Conservation (phyloP, 2,797 vertebrate species). For the Eleutherodactylus coqui region DNA sequence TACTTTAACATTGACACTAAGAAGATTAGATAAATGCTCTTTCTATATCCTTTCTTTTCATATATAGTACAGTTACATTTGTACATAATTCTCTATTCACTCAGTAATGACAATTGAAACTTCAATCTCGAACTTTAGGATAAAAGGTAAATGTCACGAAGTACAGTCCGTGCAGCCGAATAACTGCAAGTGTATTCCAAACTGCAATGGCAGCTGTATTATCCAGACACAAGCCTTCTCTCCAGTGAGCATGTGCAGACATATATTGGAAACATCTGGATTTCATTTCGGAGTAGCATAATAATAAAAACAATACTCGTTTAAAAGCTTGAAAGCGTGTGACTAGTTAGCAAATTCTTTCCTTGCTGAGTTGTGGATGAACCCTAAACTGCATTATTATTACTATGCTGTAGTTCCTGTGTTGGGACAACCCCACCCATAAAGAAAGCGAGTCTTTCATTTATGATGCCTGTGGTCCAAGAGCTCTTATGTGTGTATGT, state of each 20-base stretch:
- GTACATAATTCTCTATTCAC: neutral
- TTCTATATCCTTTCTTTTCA: neutral
- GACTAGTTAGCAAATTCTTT: slow-evolving; percentile 48
- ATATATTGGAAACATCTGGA: slow-evolving; percentile 54
- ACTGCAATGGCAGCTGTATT: slow-evolving; percentile 26
- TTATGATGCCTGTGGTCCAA: slow-evolving; percentile 72
- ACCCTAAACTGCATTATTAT: slow-evolving; percentile 40
- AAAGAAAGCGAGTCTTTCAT: slow-evolving; percentile 71
- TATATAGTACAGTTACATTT: neutral
- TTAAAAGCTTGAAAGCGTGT: slow-evolving; percentile 20
- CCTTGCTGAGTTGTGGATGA: slow-evolving; percentile 26
- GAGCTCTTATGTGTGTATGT: slow-evolving; percentile 66
- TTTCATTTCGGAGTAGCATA: slow-evolving; percentile 45
- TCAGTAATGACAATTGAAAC: neutral
- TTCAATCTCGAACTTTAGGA: neutral
- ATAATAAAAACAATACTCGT: slow-evolving; percentile 29
- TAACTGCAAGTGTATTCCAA: slow-evolving; percentile 25
- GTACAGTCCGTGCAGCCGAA: neutral
- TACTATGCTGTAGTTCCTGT: slow-evolving; percentile 50
- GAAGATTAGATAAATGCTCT: too few relatives aligned
- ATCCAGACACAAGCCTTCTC: slow-evolving; percentile 19
- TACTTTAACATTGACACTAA: too few relatives aligned
- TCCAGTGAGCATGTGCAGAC: slow-evolving; percentile 31
- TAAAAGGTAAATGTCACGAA: neutral
- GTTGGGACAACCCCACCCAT: slow-evolving; percentile 71